phyloP scores from a whole-genome alignment of 2,113 vertebrate genomes.

The Ranitomeya variabilis region DNA sequence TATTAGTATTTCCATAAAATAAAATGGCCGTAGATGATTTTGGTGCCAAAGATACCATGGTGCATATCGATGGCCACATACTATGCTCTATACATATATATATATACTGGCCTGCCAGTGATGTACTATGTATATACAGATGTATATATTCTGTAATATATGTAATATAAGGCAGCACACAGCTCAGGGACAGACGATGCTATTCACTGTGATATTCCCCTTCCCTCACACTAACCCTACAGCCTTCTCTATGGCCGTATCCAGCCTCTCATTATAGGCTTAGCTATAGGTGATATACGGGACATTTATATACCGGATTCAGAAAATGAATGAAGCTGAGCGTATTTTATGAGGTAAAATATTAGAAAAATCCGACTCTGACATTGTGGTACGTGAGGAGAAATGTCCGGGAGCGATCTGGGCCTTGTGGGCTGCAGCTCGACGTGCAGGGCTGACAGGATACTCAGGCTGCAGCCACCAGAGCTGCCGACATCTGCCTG shows the following conservation, averaged over 20 bases:
- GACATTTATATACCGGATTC: background rate
- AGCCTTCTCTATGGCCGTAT: background rate
- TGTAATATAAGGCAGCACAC: too few relatives aligned
- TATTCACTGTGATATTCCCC: background rate
- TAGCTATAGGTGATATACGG: background rate
- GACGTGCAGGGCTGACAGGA: background rate
- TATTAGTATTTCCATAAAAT: background rate
- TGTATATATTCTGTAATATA: background rate
- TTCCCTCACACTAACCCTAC: background rate
- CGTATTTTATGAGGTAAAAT: background rate
- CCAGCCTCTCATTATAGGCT: too few relatives aligned
- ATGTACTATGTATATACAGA: background rate
- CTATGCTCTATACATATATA: too few relatives aligned
- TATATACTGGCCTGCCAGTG: background rate
- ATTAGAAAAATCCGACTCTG: background rate
- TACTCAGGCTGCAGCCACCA: background rate
- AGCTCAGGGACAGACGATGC: background rate
- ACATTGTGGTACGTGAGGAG: background rate
- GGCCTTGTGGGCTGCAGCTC: slow-evolving; percentile 1
- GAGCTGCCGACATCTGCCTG: background rate
- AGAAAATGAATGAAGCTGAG: background rate
- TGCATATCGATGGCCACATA: background rate
- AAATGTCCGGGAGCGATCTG: background rate
- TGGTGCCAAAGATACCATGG: slow-evolving; percentile 16
- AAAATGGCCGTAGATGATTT: background rate